Evolutionary conservation across 1,140 invertebrate species (phyloP).

Genomic region (Helicoverpa zea): DNA sequence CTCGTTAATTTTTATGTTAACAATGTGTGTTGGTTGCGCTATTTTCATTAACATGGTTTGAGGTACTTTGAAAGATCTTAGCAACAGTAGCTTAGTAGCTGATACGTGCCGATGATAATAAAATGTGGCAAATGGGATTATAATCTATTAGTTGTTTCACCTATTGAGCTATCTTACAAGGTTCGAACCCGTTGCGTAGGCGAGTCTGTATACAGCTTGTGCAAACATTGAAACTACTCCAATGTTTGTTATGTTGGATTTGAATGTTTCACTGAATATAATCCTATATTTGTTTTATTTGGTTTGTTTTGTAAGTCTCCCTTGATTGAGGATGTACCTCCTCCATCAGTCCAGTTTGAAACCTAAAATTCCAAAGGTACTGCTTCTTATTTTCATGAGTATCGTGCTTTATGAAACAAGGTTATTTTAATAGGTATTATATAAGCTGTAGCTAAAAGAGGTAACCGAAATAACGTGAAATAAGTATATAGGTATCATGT

Average conservation of each 20-base stretch:
- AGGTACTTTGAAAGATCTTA: conserved; percentile 75
- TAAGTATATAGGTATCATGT: no score
- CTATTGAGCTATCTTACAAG: conserved; percentile 60
- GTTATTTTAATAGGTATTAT: no score
- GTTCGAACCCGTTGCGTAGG: conserved; percentile 58
- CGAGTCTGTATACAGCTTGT: conserved; percentile 69
- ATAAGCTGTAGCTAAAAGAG: no score
- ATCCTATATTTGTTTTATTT: conserved; percentile 86
- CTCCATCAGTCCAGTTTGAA: background rate
- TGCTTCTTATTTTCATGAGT: no score
- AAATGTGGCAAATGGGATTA: conserved; percentile 80
- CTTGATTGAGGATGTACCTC: background rate
- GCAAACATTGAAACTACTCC: conserved; percentile 71
- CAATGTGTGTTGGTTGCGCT: conserved; percentile 76
- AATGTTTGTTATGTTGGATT: conserved; percentile 82
- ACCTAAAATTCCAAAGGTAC: background rate
- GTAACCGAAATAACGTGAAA: no score
- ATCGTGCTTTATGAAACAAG: no score
- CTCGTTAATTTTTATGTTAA: conserved; percentile 56
- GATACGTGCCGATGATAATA: conserved; percentile 70
- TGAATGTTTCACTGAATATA: conserved; percentile 86
- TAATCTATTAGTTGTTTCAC: conserved; percentile 74
- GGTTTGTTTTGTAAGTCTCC: conserved; percentile 73
- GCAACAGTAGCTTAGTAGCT: conserved; percentile 73
- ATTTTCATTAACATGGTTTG: conserved; percentile 81